phyloP scores from a whole-genome alignment of 2,113 vertebrate genomes.

The Hucho hucho region DNA sequence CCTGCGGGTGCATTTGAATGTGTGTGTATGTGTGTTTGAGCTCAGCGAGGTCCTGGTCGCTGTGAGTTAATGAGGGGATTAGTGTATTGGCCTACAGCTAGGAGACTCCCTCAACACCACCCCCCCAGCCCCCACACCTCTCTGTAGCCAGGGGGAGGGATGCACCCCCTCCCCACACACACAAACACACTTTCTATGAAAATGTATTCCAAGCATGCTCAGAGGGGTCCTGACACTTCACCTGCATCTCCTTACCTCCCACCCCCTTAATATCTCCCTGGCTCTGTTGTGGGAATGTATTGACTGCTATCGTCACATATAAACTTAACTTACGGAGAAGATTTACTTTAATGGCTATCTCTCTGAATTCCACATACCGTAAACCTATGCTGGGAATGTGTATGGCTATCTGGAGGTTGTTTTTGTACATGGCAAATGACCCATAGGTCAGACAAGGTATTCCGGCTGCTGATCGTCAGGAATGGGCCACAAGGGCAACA shows the following conservation, averaged over 20 bases:
- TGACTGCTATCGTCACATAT: neutral
- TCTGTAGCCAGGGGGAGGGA: neutral
- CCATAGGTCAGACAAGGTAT: slow-evolving; percentile 12
- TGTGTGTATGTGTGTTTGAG: neutral
- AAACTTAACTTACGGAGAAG: too few relatives aligned
- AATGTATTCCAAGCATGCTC: slow-evolving; percentile 10
- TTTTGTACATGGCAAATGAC: neutral
- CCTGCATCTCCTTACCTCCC: neutral
- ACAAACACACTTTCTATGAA: too few relatives aligned
- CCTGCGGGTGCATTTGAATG: neutral
- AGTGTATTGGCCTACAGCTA: slow-evolving; percentile 30
- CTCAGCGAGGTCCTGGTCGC: slow-evolving; percentile 16
- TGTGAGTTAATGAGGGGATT: slow-evolving; percentile 48
- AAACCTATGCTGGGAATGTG: neutral
- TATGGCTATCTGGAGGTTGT: neutral
- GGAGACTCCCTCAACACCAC: slow-evolving; percentile 19
- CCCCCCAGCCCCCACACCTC: neutral
- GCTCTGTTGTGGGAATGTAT: neutral
- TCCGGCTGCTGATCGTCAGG: slow-evolving; percentile 26
- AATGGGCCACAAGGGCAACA: slow-evolving; percentile 24
- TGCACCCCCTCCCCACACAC: too few relatives aligned
- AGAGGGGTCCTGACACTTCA: neutral
- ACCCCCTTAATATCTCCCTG: neutral
- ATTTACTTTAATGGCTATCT: too few relatives aligned
- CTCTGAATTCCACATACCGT: too few relatives aligned